phyloP scores from a whole-genome alignment of 1,140 invertebrate species.

The Babylonia areolata region DNA sequence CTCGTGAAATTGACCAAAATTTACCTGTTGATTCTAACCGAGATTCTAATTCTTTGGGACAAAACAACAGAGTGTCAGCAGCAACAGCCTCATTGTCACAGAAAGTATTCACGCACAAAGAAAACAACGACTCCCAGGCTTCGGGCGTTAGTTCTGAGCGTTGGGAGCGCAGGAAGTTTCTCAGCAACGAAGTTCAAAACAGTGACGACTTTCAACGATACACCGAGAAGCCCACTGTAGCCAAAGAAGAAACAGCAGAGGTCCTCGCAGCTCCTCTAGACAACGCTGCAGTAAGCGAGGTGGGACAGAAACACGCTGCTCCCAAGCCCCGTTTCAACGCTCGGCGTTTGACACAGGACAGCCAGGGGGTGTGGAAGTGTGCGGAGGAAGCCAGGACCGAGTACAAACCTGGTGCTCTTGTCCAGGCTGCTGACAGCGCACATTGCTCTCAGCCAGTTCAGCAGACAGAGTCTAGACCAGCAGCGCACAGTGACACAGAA shows the following conservation, averaged over 20 bases:
- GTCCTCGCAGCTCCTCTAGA: background rate
- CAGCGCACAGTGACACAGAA: background rate
- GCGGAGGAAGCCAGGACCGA: background rate
- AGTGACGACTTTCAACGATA: background rate
- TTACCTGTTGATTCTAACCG: background rate
- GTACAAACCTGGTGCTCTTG: background rate
- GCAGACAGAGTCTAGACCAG: background rate
- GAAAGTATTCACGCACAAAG: background rate
- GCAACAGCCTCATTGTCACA: background rate
- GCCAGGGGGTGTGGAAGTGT: slow-evolving; percentile 14
- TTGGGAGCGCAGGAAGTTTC: background rate
- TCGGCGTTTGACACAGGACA: slow-evolving; percentile 15
- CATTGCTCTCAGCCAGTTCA: background rate
- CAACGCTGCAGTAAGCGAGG: background rate
- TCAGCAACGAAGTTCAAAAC: background rate
- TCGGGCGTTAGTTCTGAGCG: background rate
- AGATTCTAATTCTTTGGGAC: background rate
- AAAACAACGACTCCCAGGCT: background rate
- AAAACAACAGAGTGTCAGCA: background rate
- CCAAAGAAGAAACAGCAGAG: background rate
- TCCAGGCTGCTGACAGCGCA: background rate
- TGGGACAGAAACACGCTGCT: background rate
- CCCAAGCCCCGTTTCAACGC: slow-evolving; percentile 7
- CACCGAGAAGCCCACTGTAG: background rate
- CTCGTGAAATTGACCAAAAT: background rate